A percentile compares a stretch with the other conserved stretches of the same genome.
phyloP scores from a whole-genome alignment of 2,888 invertebrate genomes.

The Miltochrista miniata region DNA sequence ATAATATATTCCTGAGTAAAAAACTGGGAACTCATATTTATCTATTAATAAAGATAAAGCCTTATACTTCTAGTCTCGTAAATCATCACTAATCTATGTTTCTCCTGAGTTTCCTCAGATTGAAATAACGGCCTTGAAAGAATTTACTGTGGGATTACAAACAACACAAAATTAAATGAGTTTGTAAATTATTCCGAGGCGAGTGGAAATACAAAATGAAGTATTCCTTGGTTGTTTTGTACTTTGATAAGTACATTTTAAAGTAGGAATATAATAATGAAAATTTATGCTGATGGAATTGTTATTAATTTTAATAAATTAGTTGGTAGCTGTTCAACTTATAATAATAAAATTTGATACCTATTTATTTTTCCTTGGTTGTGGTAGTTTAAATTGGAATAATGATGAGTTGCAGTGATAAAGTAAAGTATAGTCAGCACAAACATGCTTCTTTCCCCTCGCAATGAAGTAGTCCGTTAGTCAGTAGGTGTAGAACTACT shows the following conservation, averaged over 20 bases:
- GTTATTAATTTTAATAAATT: too few relatives aligned
- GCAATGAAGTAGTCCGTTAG: too few relatives aligned
- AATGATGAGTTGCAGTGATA: too few relatives aligned
- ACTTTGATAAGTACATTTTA: conserved; percentile 51
- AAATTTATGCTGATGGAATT: conserved; percentile 38
- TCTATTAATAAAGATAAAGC: neutral
- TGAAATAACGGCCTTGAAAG: conserved; percentile 55
- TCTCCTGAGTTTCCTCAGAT: conserved; percentile 46
- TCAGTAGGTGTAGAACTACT: too few relatives aligned
- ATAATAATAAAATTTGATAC: too few relatives aligned
- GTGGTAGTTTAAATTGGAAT: too few relatives aligned
- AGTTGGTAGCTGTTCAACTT: too few relatives aligned
- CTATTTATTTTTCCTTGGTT: too few relatives aligned
- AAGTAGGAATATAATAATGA: conserved; percentile 43
- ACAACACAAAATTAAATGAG: conserved; percentile 62
- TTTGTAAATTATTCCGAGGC: conserved; percentile 60
- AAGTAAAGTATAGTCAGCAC: too few relatives aligned
- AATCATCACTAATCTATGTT: conserved; percentile 50
- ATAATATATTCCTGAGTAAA: too few relatives aligned
- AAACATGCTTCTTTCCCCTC: too few relatives aligned
- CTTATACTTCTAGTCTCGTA: conserved; percentile 42
- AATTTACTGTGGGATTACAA: conserved; percentile 62
- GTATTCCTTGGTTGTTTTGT: conserved; percentile 58
- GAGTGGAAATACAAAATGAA: conserved; percentile 28
- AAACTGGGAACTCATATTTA: too few relatives aligned